phyloP scores from a whole-genome alignment of 2,113 vertebrate genomes.

The Aldabrachelys gigantea region DNA sequence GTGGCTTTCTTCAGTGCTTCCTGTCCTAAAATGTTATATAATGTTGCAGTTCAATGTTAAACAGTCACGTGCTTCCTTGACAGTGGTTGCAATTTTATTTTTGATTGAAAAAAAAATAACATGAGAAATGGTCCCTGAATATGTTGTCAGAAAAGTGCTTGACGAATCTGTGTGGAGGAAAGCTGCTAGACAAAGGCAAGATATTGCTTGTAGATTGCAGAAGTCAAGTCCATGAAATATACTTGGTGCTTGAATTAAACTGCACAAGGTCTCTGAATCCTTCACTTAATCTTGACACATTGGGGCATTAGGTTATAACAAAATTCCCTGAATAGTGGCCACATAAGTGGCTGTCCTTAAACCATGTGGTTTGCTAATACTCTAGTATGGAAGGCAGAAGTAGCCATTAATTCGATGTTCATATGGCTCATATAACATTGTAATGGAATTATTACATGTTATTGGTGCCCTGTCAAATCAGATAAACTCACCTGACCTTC shows the following conservation, averaged over 20 bases:
- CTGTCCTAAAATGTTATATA: slow-evolving; percentile 8
- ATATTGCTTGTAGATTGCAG: slow-evolving; percentile 34
- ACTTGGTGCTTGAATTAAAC: slow-evolving; percentile 60
- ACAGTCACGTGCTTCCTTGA: not conserved
- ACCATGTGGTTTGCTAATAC: slow-evolving; percentile 47
- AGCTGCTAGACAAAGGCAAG: slow-evolving; percentile 53
- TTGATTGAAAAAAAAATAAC: slow-evolving; percentile 38
- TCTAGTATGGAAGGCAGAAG: slow-evolving; percentile 35
- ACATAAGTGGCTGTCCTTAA: slow-evolving; percentile 36
- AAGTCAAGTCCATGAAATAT: not conserved
- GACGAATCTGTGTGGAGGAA: slow-evolving; percentile 25
- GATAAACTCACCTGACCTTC: accelerated
- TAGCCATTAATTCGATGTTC: slow-evolving; percentile 28
- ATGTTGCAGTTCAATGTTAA: slow-evolving; percentile 10
- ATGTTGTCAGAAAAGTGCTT: slow-evolving; percentile 32
- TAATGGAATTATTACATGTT: not conserved
- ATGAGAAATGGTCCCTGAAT: not conserved
- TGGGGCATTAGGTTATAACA: slow-evolving; percentile 62
- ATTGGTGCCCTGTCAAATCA: not conserved
- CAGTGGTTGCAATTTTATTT: not conserved
- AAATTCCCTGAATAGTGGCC: slow-evolving; percentile 48
- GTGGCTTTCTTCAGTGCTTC: not conserved
- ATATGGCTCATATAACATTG: not conserved
- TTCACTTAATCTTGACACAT: slow-evolving; percentile 63
- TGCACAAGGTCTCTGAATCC: slow-evolving; percentile 55